phyloP scores from a whole-genome alignment of 2,888 invertebrate genomes.

The Rhagophthalmus giganteus region DNA sequence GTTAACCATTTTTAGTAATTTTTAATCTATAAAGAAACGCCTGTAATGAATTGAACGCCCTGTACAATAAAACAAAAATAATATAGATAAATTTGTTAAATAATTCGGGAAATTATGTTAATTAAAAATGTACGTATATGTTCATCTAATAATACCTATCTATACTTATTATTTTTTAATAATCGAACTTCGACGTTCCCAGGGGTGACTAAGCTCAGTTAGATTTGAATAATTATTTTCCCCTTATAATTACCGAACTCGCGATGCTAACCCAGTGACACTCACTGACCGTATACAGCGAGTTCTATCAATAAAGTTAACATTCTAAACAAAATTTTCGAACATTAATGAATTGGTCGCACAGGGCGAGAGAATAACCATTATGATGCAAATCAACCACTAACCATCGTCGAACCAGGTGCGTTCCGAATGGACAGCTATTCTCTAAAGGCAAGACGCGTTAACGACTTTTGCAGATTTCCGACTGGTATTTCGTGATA shows the following conservation, averaged over 20 bases:
- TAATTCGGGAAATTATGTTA: too few relatives aligned
- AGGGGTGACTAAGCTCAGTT: conserved; percentile 32
- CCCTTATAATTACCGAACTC: conserved; percentile 49
- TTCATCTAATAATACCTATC: too few relatives aligned
- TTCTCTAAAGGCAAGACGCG: conserved; percentile 51
- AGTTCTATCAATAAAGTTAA: conserved; percentile 33
- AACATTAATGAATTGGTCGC: conserved; percentile 23
- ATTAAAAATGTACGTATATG: too few relatives aligned
- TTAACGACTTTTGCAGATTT: conserved; percentile 52
- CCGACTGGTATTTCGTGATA: conserved; percentile 36
- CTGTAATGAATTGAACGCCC: too few relatives aligned
- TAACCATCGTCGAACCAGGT: conserved; percentile 52
- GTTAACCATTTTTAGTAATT: too few relatives aligned
- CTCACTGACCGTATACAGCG: conserved; percentile 46
- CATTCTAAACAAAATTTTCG: conserved; percentile 8
- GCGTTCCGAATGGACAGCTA: conserved; percentile 51
- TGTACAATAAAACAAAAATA: too few relatives aligned
- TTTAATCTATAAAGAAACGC: too few relatives aligned
- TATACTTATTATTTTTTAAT: too few relatives aligned
- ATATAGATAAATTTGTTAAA: too few relatives aligned
- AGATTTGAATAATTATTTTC: conserved; percentile 47
- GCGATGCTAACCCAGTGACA: conserved; percentile 48
- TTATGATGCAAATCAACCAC: conserved; percentile 52
- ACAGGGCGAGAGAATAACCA: conserved; percentile 37
- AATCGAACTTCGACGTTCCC: conserved; percentile 31